phyloP scores from a whole-genome alignment of 1,140 invertebrate genomes.

The Hormaphis cornu region DNA sequence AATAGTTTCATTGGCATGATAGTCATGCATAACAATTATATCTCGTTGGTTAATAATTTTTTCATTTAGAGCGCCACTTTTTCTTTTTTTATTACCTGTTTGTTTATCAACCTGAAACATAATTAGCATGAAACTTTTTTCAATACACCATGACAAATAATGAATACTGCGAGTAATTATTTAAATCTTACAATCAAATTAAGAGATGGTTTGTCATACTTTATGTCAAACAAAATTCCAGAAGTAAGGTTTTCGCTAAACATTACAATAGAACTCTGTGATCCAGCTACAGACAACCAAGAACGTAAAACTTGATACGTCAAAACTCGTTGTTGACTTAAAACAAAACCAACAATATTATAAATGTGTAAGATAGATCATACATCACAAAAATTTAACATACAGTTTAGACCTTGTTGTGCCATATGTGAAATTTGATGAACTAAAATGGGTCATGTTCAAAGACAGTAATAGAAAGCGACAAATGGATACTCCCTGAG shows the following conservation, averaged over 20 bases:
- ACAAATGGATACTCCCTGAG: slow-evolving; percentile 18
- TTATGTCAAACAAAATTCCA: slow-evolving; percentile 12
- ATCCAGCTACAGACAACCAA: slow-evolving; percentile 2
- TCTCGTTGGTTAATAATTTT: slow-evolving; percentile 14
- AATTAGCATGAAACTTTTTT: neutral
- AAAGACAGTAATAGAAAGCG: slow-evolving; percentile 12
- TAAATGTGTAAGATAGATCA: no score
- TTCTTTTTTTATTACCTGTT: slow-evolving; percentile 18
- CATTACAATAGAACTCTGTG: slow-evolving; percentile 7
- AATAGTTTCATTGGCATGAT: slow-evolving; percentile 4
- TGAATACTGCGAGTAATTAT: neutral
- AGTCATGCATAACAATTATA: slow-evolving; percentile 24
- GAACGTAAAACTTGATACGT: slow-evolving; percentile 12
- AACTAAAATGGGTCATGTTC: neutral
- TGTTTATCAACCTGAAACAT: slow-evolving; percentile 6
- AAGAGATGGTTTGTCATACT: slow-evolving; percentile 20
- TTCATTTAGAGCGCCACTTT: slow-evolving; percentile 23
- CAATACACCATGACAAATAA: neutral
- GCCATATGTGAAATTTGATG: neutral
- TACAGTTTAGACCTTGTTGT: slow-evolving; percentile 4
- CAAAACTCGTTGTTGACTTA: slow-evolving; percentile 7
- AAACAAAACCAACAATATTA: neutral
- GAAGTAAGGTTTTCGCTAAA: slow-evolving; percentile 9
- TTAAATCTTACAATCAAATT: slow-evolving; percentile 23
- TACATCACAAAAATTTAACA: neutral